Base-by-base conservation (phyloP, 2,888 invertebrate species). In the Nomada ferruginata region DNA sequence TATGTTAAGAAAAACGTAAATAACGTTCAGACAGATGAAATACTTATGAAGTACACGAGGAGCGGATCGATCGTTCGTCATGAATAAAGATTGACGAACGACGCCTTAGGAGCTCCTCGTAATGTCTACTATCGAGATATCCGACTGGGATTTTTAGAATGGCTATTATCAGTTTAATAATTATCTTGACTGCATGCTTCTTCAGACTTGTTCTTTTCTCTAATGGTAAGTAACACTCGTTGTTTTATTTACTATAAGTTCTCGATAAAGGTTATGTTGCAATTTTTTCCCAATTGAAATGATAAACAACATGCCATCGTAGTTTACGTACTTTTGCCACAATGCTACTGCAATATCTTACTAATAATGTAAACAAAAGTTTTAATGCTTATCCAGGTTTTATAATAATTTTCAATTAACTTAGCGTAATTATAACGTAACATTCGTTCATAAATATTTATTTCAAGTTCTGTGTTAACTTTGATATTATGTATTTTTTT, bases 151-250 rank as follows among this genome's bases (percentile, higher is more conserved):
- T 78, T 82, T 79, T 81, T 90, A 91, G 90, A 85, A 91, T 91
- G 91, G 90, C 88, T 86, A 85, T 88, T 76, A 85, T 84, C 81
- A 89, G 79, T 83, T 84, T 88, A 77, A 83, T 79, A 79, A 85
- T 85, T 84, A 86, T 89, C 77, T 81, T 91, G 73, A 87, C 87
- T 82, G 86, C 85, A 84, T 91, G 85, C 86, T 86, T 91, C 55
- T 87, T 80, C 55, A 76, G 36, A 84, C 76, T 77, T 13, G 73
- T 73, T 23, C 69, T 86, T 50, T 61, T 84, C 59, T 85, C 83
- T 79, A 59, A 88, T 86, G 90, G 88, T 90, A 81, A 79, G 84
- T 82, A 26, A 18, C 7, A 23, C 55, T 52, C 42, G 13, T 42
- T 65, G 20, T 26, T 42, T 55, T 47, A 9, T 61, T 55, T 66